These are phyloP conservation scores for Trididemnum clinides DNA, from an alignment of 23 tunicate genomes.

Conservation along the genomic window DNA sequence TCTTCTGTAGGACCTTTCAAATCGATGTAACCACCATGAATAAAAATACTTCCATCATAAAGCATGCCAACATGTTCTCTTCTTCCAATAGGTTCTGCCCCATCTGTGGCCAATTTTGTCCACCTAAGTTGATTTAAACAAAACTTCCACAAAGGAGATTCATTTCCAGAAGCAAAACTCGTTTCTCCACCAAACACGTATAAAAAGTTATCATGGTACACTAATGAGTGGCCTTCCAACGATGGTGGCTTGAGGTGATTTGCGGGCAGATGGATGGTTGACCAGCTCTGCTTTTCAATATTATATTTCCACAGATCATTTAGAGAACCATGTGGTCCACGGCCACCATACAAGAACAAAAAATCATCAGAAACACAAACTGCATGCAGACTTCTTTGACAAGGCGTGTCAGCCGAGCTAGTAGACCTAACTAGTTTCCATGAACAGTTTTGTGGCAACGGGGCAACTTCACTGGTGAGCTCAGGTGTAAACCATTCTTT, in stretches of 20 bases:
- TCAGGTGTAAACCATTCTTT: slow-evolving; percentile 46
- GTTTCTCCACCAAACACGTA: slow-evolving; percentile 89
- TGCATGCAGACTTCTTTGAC: slow-evolving; percentile 69
- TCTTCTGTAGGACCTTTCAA: slow-evolving; percentile 70
- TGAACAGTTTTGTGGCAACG: slow-evolving; percentile 3
- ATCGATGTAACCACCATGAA: slow-evolving; percentile 87
- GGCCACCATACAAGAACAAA: slow-evolving; percentile 81
- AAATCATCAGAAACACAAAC: slow-evolving; percentile 37
- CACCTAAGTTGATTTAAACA: slow-evolving; percentile 20
- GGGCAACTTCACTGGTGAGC: slow-evolving; percentile 34
- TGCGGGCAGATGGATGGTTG: slow-evolving; percentile 18
- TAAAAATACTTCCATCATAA: slow-evolving; percentile 47
- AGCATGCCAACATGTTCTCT: slow-evolving; percentile 75
- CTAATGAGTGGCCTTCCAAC: slow-evolving; percentile 82
- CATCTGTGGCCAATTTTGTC: slow-evolving; percentile 35
- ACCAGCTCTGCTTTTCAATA: slow-evolving; percentile 39
- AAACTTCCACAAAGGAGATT: slow-evolving; percentile 77
- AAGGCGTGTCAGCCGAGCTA: slow-evolving; percentile 19
- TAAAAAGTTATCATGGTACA: slow-evolving; percentile 35
- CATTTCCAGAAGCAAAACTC: slow-evolving; percentile 72
- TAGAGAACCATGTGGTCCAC: slow-evolving; percentile 58
- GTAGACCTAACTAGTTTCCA: slow-evolving; percentile 58
- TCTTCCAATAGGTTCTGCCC: slow-evolving; percentile 55
- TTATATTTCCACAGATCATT: slow-evolving; percentile 79
- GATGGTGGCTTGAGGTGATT: slow-evolving; percentile 53